Percentiles rank a stretch among this genome's conserved stretches.
These are phyloP conservation scores for Polypterus senegalus DNA, from an alignment of 2,113 vertebrate species.

Conservation along the genomic window DNA sequence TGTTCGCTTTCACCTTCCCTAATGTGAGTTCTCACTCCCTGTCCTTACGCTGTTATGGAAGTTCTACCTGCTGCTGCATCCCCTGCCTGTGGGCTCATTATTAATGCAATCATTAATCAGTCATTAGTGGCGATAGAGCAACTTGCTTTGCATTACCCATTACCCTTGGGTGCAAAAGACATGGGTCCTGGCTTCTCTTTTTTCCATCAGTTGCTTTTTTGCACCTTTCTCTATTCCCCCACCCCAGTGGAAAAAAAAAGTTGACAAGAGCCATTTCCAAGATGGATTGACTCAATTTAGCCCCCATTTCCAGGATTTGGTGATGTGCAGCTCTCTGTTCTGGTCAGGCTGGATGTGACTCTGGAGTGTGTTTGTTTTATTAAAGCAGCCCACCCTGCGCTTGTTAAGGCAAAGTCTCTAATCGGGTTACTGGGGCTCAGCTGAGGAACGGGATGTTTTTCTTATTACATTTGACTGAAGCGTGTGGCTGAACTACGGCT, in stretches of 20 bases:
- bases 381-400: slow-evolving; percentile 28
- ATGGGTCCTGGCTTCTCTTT: slow-evolving; percentile 20
- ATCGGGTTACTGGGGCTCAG: slow-evolving; percentile 23
- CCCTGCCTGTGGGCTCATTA: slow-evolving; percentile 9
- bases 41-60: background rate
- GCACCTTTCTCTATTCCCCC: slow-evolving; percentile 45
- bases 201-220: slow-evolving; percentile 19
- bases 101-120: slow-evolving; percentile 25
- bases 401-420: slow-evolving; percentile 15
- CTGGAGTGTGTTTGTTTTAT: slow-evolving; percentile 36
- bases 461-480: slow-evolving; percentile 5
- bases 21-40: slow-evolving; percentile 3
- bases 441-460: background rate
- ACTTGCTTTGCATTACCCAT: slow-evolving; percentile 17
- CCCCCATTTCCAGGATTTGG: slow-evolving; percentile 53
- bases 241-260: slow-evolving; percentile 48
- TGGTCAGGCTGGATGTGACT: slow-evolving; percentile 38
- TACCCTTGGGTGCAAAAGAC: slow-evolving; percentile 17
- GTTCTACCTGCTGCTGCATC: slow-evolving; percentile 4
- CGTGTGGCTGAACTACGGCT: background rate
- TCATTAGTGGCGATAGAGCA: slow-evolving; percentile 25
- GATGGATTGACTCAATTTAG: slow-evolving; percentile 82
- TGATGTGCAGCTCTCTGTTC: slow-evolving; percentile 49
- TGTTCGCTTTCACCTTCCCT: slow-evolving; percentile 12
- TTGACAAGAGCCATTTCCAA: slow-evolving; percentile 74